phyloP scores from a whole-genome alignment of 2,888 invertebrate genomes.

The Himalopsyche tibetana region DNA sequence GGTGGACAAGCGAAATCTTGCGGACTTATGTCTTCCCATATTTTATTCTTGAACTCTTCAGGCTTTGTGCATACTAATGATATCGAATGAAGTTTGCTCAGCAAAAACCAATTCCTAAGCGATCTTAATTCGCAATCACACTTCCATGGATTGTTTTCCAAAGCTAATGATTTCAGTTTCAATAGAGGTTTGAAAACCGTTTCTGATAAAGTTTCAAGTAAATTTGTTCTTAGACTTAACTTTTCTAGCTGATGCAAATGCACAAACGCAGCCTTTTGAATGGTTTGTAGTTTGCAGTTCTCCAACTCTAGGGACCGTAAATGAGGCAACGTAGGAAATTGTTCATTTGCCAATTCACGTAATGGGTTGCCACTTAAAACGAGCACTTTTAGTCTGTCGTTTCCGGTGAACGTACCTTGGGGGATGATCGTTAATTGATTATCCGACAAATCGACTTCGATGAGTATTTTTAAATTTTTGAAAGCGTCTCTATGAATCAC shows the following conservation, averaged over 20 bases:
- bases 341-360: slow-evolving; percentile 82
- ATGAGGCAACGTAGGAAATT: slow-evolving; percentile 89
- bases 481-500: slow-evolving; percentile 91
- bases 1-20: slow-evolving; percentile 90
- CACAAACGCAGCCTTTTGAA: slow-evolving; percentile 87
- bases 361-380: slow-evolving; percentile 90
- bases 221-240: slow-evolving; percentile 82
- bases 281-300: slow-evolving; percentile 84
- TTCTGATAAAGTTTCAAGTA: slow-evolving; percentile 82
- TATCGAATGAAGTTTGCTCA: slow-evolving; percentile 86
- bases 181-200: slow-evolving; percentile 81
- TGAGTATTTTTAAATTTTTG: slow-evolving; percentile 87
- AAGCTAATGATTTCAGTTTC: slow-evolving; percentile 85
- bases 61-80: slow-evolving; percentile 87
- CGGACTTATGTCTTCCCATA: slow-evolving; percentile 87
- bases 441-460: slow-evolving; percentile 91
- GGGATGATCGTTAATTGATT: slow-evolving; percentile 86
- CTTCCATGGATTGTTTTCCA: slow-evolving; percentile 93
- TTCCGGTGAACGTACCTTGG: slow-evolving; percentile 88
- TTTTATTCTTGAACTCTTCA: slow-evolving; percentile 80
- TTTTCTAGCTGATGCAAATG: slow-evolving; percentile 83
- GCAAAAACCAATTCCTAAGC: slow-evolving; percentile 89
- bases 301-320: slow-evolving; percentile 88
- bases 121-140: slow-evolving; percentile 92
- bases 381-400: slow-evolving; percentile 87